These are phyloP conservation scores for Dynastes grantii DNA, from an alignment of 2,888 invertebrate species.

Conservation along the genomic window DNA sequence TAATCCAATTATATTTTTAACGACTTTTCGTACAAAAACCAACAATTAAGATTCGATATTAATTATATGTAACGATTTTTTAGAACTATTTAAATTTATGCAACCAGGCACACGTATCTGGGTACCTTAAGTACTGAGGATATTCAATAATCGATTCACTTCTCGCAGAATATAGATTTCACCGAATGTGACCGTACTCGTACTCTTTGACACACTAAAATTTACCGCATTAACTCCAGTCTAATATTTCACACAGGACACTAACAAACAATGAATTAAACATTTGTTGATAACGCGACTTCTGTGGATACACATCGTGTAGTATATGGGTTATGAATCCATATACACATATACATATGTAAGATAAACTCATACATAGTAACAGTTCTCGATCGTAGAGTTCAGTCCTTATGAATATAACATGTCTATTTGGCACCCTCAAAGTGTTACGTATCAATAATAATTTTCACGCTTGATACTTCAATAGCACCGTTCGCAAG, in stretches of 20 bases:
- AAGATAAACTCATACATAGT: conserved; percentile 36
- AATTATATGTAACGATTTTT: too few relatives aligned
- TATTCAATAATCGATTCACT: too few relatives aligned
- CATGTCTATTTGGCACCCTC: conserved; percentile 71
- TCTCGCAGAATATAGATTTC: too few relatives aligned
- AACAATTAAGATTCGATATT: too few relatives aligned
- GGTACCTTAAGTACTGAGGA: too few relatives aligned
- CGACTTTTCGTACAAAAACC: too few relatives aligned
- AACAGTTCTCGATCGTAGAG: conserved; percentile 45
- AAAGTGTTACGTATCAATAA: conserved; percentile 71
- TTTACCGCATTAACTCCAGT: neutral
- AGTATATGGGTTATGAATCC: conserved; percentile 4
- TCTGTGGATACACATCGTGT: conserved; percentile 10
- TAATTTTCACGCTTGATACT: conserved; percentile 68
- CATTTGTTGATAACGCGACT: conserved; percentile 35
- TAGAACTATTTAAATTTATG: too few relatives aligned
- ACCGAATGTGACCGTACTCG: too few relatives aligned
- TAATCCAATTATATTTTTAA: too few relatives aligned
- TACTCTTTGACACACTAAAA: too few relatives aligned
- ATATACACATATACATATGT: conserved; percentile 12
- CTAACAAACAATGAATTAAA: conserved; percentile 40
- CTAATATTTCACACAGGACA: neutral
- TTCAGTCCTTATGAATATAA: conserved; percentile 70
- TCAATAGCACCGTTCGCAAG: conserved; percentile 63
- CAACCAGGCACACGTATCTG: too few relatives aligned